These are phyloP conservation scores for Brachionus koreanus DNA, from an alignment of 1,140 invertebrate species.

Conservation along the genomic window DNA sequence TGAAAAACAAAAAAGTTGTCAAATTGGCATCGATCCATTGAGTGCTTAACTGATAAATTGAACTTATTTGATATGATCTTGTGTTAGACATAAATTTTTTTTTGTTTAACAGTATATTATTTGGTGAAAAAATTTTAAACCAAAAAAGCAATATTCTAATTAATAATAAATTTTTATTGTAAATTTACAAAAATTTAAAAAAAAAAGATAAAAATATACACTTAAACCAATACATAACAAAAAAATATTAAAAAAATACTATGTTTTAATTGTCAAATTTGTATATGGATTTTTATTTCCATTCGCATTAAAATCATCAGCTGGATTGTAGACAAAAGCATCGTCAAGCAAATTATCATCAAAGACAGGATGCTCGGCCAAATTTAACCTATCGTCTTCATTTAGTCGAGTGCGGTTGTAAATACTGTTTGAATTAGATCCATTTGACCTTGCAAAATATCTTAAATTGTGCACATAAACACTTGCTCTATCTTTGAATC, in stretches of 20 bases:
- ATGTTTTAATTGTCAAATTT: slow-evolving; percentile 30
- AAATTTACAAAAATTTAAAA: neutral
- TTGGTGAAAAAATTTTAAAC: no score
- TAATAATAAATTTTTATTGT: no score
- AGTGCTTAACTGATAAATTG: no score
- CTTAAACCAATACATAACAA: no score
- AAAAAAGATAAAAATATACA: neutral
- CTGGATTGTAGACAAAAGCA: slow-evolving; percentile 1
- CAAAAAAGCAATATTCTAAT: no score
- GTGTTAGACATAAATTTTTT: no score
- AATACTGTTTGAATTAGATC: slow-evolving; percentile 7
- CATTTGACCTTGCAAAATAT: neutral
- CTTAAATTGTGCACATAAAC: neutral
- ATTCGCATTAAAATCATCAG: neutral
- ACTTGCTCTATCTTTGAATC: neutral
- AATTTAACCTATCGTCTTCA: slow-evolving; percentile 30
- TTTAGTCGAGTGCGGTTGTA: slow-evolving; percentile 13
- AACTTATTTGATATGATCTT: no score
- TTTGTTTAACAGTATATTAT: no score
- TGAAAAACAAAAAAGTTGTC: no score
- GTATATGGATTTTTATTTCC: slow-evolving; percentile 11
- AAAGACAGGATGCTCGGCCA: slow-evolving; percentile 36
- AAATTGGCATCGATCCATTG: no score
- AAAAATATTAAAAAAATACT: neutral
- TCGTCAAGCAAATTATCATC: slow-evolving; percentile 23